Evolutionary conservation across 1,140 invertebrate species (phyloP), one percentile per base, ranked within the genome.

Genomic region (Pachypeltis micranthus): DNA sequence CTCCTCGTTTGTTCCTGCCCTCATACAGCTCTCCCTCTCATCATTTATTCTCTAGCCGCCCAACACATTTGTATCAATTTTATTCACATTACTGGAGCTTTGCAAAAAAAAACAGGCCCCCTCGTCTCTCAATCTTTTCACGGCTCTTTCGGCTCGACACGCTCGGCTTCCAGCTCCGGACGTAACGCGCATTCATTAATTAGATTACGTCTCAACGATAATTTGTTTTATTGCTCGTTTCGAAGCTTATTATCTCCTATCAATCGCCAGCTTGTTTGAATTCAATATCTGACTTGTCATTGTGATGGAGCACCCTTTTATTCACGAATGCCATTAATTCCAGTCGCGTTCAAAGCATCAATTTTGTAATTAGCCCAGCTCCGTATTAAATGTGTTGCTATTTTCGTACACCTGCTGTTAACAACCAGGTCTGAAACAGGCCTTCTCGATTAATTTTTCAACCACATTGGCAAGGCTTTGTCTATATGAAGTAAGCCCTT

Each of bases 51-150:
- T 56, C 54, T 25, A 16, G 16, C 25, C 25, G 25, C 16, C n/a
- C 44, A 56, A 3, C 54, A 16, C 54, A 56, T 56, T 56, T 56
- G 54, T 56, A 56, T 56, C 54, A 56, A 56, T 56, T 56, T 56
- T 25, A 56, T 56, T 56, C 54, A 25, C 54, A 56, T 56, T 56
- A 56, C 54, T 24, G 16, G 54, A 56, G 14, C 54, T 25, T 56
- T 56, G 21, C 16, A 25, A 47, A 47, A 47, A n/a, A 39, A 39
- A 39, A 16, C 31, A 10, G 7, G 7, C 31, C 31, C 31, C 31
- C 7, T 7, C 7, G 31, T 39, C 31, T 10, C 31, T 16, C 31
- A 39, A 7, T 39, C 31, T 39, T 39, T 39, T 39, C 31, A 39
- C 31, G 31, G 31, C 7, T 39, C 31, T 39, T 39, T 39, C 16